A percentile compares a stretch with the other conserved stretches of the same genome.
Evolutionary conservation across 2,113 vertebrate species (phyloP).

Genomic region (Spheniscus mendiculus): DNA sequence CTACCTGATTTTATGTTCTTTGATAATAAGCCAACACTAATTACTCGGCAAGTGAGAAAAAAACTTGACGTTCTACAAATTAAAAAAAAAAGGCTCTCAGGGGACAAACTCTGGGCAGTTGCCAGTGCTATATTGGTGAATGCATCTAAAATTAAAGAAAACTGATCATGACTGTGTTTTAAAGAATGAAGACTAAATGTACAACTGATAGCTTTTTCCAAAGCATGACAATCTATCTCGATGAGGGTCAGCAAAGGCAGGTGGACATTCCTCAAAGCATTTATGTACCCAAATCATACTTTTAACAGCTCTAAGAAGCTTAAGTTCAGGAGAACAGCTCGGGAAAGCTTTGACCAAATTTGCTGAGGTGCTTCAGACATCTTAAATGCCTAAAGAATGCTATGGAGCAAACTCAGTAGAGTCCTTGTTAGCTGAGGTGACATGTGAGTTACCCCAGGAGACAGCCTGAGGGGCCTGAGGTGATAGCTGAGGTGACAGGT

Average conservation of each 20-base stretch:
- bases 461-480: background rate
- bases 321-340: background rate
- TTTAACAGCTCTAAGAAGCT: background rate
- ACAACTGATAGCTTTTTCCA: background rate
- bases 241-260: background rate
- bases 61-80: background rate
- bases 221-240: background rate
- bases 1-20: background rate
- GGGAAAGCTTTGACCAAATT: background rate
- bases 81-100: background rate
- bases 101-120: background rate
- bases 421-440: background rate
- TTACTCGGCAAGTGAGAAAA: background rate
- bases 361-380: background rate
- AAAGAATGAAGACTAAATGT: background rate
- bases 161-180: background rate
- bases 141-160: background rate
- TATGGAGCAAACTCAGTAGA: background rate
- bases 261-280: background rate
- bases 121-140: background rate
- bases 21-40: background rate
- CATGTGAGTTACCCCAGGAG: background rate
- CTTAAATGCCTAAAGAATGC: background rate
- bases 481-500: background rate
- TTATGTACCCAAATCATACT: background rate